These are phyloP conservation scores for Oryzias celebensis DNA, from an alignment of 2,113 vertebrate species.

Conservation along the genomic window DNA sequence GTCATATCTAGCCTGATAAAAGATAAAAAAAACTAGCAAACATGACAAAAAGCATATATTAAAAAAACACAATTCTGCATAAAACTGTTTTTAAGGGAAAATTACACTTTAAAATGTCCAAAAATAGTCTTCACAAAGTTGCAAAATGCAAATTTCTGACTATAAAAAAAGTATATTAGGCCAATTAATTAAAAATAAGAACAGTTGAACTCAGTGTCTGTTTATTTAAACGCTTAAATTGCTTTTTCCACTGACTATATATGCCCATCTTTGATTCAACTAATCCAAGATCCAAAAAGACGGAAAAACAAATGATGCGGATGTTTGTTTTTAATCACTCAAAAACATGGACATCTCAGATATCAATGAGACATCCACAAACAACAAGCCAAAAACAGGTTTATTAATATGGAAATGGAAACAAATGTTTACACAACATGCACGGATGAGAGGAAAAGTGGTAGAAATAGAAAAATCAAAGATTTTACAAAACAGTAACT, in stretches of 20 bases:
- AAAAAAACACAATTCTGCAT: slow-evolving; percentile 72
- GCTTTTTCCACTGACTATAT: too few relatives aligned
- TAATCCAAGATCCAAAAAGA: slow-evolving; percentile 19
- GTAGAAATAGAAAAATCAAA: slow-evolving; percentile 47
- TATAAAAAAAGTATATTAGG: too few relatives aligned
- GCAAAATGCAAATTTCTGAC: too few relatives aligned
- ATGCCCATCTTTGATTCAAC: too few relatives aligned
- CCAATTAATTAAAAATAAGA: too few relatives aligned
- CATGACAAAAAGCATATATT: slow-evolving; percentile 34
- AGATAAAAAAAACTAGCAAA: slow-evolving; percentile 32
- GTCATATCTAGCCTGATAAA: slow-evolving; percentile 36
- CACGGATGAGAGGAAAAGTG: slow-evolving; percentile 61
- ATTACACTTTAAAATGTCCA: slow-evolving; percentile 56
- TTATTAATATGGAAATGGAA: slow-evolving; percentile 67
- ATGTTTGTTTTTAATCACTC: slow-evolving; percentile 42
- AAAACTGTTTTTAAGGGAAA: slow-evolving; percentile 77
- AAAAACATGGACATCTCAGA: slow-evolving; percentile 51
- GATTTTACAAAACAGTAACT: slow-evolving; percentile 33
- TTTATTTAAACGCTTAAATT: too few relatives aligned
- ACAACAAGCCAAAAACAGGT: slow-evolving; percentile 55
- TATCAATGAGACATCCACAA: slow-evolving; percentile 55
- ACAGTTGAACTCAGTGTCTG: too few relatives aligned
- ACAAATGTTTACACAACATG: slow-evolving; percentile 66
- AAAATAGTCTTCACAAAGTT: too few relatives aligned
- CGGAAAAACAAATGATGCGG: slow-evolving; percentile 32